Evolutionary conservation across 2,113 vertebrate genomes (phyloP), one percentile per base, ranked within the genome.

Genomic region (Nycticebus coucang): DNA sequence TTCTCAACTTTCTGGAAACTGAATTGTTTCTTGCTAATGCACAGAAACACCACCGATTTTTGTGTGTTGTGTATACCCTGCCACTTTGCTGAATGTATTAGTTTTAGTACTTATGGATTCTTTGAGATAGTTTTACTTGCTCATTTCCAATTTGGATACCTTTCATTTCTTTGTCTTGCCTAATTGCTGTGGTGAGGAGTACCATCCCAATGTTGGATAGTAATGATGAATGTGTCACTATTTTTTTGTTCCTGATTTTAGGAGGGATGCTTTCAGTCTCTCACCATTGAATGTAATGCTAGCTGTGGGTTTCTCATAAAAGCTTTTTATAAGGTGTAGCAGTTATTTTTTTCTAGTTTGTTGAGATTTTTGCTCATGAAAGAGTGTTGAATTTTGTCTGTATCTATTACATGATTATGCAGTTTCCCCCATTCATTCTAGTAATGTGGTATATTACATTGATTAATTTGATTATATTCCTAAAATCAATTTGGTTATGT

Each of bases 221-320:
- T 64, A 75, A 14, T 64, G 81, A 28, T 45, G 45, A 64, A 78
- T 59, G 26, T 3, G 21, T 18, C 41, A 72, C 72, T 93, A 50
- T 35, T 89, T 80, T 30, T 72, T 17, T 66, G 30, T 45, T 74
- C 21, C 72, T 80, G 64, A 79, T 41, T 14, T 78, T 84, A 60
- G 69, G 2, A 33, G 35, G n/a, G 9, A 78, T 33, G 22, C 30
- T 78, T 69, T 69, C 55, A 90, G 33, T 71, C 53, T 94, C 66
- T 77, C 45, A 94, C 5, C 12, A 45, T 28, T 64, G 35, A 57
- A 17, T 74, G 72, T 71, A 72, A 72, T 15, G 50, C 75, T 13
- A 92, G 30, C 77, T 92, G 37, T 59, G 33, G 60, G 26, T 21
- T 83, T 88, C 77, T 69, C 24, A 88, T 55, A 95, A 93, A 68